phyloP scores from a whole-genome alignment of 2,113 vertebrate species.

The Dicentrarchus labrax region DNA sequence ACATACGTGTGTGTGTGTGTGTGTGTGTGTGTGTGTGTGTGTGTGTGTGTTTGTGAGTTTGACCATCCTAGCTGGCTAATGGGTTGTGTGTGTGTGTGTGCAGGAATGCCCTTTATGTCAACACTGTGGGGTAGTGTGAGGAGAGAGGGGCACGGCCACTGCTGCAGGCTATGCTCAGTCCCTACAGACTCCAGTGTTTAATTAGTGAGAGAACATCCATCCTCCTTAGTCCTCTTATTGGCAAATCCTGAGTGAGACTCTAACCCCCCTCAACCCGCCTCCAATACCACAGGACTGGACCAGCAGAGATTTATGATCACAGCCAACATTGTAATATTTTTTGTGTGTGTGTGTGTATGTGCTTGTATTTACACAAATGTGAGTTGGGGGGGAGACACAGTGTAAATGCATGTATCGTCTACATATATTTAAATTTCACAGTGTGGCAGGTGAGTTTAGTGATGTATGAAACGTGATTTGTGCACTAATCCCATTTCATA shows the following conservation, averaged over 20 bases:
- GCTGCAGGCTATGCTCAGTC: constrained; percentile 59
- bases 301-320: constrained; percentile 46
- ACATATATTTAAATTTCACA: constrained; percentile 48
- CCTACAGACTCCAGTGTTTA: constrained; percentile 70
- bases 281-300: constrained; percentile 8
- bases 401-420: not conserved
- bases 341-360: not conserved
- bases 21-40: not conserved
- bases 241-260: constrained; percentile 57
- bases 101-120: constrained; percentile 72
- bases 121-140: constrained; percentile 67
- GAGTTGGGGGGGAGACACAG: not conserved
- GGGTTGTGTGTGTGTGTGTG: constrained; percentile 40
- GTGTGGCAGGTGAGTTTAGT: constrained; percentile 76
- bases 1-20: not conserved
- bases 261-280: constrained; percentile 30
- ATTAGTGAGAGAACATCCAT: constrained; percentile 75
- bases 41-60: not conserved
- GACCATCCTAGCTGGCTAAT: constrained; percentile 32
- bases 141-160: constrained; percentile 53
- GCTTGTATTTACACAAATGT: constrained; percentile 20
- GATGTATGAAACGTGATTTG: constrained; percentile 77
- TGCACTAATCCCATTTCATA: constrained; percentile 65
- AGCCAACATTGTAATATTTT: constrained; percentile 20
- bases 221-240: constrained; percentile 65